A percentile compares a stretch with the other conserved stretches of the same genome.
Evolutionary conservation across 2,797 vertebrate species (phyloP).

Genomic region (Graptemys geographica): DNA sequence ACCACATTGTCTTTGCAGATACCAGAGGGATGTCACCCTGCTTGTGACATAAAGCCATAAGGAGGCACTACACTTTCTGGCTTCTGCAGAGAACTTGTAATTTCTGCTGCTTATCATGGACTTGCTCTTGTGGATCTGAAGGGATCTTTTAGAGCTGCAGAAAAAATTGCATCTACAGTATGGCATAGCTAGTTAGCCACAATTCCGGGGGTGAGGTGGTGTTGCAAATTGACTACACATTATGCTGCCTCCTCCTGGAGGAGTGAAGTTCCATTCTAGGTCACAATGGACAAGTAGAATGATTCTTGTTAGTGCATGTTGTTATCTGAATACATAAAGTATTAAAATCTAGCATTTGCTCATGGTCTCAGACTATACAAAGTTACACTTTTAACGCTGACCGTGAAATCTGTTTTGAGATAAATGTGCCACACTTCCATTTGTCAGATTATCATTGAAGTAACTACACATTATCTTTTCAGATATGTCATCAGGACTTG

Average conservation of each 20-base stretch:
- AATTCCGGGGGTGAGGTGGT: neutral
- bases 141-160: neutral
- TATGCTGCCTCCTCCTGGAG: neutral
- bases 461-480: neutral
- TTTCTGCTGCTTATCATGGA: neutral
- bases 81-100: neutral
- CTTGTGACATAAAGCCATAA: neutral
- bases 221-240: neutral
- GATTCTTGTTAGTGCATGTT: neutral
- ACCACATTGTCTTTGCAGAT: neutral
- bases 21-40: neutral
- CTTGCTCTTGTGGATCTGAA: constrained; percentile 23
- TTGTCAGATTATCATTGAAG: neutral
- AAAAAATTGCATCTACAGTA: neutral
- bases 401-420: neutral
- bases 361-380: neutral
- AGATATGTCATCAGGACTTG: neutral
- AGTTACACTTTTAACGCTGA: neutral
- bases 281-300: neutral
- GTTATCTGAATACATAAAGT: neutral
- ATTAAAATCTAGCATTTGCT: neutral
- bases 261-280: neutral
- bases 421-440: neutral
- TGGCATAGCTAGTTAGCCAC: neutral
- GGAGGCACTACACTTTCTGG: neutral